Conservation (phyloP, 1,140 invertebrate species). For the Panulirus ornatus region DNA sequence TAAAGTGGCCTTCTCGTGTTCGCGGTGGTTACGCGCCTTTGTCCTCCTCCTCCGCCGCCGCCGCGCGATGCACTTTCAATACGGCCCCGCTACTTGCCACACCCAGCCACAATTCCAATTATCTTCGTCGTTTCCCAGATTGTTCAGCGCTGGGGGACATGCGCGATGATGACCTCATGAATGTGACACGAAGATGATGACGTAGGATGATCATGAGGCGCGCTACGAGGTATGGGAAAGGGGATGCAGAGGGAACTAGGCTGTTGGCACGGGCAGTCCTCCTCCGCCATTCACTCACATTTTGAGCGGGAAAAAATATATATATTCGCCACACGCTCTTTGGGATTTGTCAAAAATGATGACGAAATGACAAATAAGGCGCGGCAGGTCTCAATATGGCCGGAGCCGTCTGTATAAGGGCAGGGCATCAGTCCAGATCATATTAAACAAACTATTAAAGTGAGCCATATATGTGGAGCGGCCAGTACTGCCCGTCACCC, state of each 20-base stretch:
- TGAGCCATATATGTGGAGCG: slow-evolving; percentile 14
- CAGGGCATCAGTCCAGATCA: slow-evolving; percentile 45
- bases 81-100: background rate
- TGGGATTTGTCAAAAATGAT: slow-evolving; percentile 47
- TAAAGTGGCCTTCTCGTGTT: no score
- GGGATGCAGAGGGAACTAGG: no score
- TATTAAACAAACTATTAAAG: slow-evolving; percentile 61
- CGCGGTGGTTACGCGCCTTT: background rate
- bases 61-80: slow-evolving; percentile 51
- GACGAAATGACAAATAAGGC: slow-evolving; percentile 51
- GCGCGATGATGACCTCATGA: no score
- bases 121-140: background rate
- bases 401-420: background rate
- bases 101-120: background rate
- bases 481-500: slow-evolving; percentile 36
- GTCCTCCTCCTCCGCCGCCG: no score
- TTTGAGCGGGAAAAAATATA: slow-evolving; percentile 6
- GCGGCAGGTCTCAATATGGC: background rate
- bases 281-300: no score
- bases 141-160: no score
- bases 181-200: no score
- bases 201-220: no score
- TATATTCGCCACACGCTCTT: background rate
- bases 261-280: no score
- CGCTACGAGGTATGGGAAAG: no score